phyloP scores from a whole-genome alignment of 2,888 invertebrate genomes.

The Antheraea assamensis region DNA sequence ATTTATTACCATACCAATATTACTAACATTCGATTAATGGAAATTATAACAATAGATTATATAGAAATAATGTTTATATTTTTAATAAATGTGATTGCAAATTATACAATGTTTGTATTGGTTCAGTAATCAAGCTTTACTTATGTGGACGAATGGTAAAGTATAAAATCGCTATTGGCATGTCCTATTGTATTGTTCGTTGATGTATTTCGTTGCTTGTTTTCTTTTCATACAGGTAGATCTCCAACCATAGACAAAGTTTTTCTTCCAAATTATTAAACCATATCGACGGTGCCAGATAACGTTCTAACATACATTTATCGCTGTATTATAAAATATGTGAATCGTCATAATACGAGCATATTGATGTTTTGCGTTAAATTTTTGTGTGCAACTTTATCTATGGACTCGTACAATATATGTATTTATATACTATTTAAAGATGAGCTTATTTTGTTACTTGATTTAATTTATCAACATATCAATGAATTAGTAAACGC shows the following conservation, averaged over 20 bases:
- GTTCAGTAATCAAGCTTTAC: not conserved
- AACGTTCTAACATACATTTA: not conserved
- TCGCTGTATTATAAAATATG: not conserved
- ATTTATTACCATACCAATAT: not conserved
- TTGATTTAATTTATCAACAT: not conserved
- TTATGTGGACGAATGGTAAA: not conserved
- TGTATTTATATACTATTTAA: not conserved
- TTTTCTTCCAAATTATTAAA: slow-evolving; percentile 6
- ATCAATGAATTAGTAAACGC: not conserved
- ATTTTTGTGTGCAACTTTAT: slow-evolving; percentile 5
- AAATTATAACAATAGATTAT: not conserved
- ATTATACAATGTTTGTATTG: not conserved
- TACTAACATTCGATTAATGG: not conserved
- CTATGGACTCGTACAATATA: slow-evolving; percentile 3
- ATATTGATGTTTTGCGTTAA: not conserved
- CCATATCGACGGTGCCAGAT: not conserved
- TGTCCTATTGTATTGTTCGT: not conserved
- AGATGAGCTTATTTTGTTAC: slow-evolving; percentile 10
- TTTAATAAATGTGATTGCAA: not conserved
- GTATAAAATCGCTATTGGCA: slow-evolving; percentile 9
- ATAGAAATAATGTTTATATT: not conserved
- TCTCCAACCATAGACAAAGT: slow-evolving; percentile 21
- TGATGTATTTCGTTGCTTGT: slow-evolving; percentile 41
- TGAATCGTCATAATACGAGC: not conserved
- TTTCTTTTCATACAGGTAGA: slow-evolving; percentile 15